phyloP scores from a whole-genome alignment of 2,888 invertebrate genomes.

The Lithosia quadra region DNA sequence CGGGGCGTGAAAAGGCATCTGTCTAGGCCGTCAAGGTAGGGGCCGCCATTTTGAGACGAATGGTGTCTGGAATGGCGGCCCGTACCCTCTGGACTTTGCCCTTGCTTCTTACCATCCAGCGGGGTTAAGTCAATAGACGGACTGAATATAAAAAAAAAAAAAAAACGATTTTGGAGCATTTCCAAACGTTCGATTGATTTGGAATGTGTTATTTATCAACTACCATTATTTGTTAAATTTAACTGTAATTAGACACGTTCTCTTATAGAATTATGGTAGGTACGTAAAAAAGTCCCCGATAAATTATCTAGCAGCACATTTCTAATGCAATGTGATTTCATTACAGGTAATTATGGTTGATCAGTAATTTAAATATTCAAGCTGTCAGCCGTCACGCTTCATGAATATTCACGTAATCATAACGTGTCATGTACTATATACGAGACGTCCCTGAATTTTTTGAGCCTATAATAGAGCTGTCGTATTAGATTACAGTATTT shows the following conservation, averaged over 20 bases:
- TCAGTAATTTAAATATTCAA: slow-evolving; percentile 53
- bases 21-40: no score
- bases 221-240: no score
- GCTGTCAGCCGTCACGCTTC: slow-evolving; percentile 41
- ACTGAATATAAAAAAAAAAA: no score
- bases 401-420: slow-evolving; percentile 53
- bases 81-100: no score
- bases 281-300: background rate
- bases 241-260: background rate
- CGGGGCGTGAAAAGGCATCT: no score
- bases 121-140: no score
- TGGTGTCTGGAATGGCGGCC: no score
- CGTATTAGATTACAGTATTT: slow-evolving; percentile 26
- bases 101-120: no score
- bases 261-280: background rate
- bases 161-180: no score
- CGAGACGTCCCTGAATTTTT: slow-evolving; percentile 34
- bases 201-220: no score
- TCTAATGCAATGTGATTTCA: slow-evolving; percentile 40
- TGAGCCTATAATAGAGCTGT: slow-evolving; percentile 17
- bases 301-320: background rate
- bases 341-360: slow-evolving; percentile 34
- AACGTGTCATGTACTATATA: slow-evolving; percentile 45
- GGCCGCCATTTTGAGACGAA: no score
- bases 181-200: no score